Conservation (phyloP, 2,113 vertebrate genomes). For the Mungos mungo region DNA sequence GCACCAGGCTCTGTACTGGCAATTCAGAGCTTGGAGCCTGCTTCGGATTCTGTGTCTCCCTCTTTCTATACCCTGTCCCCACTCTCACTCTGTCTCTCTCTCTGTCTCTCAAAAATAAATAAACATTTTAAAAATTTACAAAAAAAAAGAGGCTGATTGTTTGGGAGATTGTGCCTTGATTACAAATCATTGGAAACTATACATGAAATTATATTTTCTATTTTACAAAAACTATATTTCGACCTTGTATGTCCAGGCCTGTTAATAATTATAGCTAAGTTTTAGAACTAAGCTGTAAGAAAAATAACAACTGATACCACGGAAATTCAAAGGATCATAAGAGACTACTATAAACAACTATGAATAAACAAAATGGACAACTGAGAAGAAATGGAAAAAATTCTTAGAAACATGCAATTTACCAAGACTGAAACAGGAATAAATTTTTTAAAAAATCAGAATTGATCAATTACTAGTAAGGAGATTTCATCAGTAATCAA, state of each 20-base stretch:
- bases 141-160: neutral
- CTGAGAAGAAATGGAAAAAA: neutral
- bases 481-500: neutral
- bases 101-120: no score
- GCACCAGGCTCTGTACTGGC: no score
- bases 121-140: no score
- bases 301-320: neutral
- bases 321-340: neutral
- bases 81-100: no score
- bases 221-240: neutral
- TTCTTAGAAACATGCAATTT: neutral
- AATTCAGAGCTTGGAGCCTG: no score
- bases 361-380: neutral
- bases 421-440: neutral
- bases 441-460: neutral
- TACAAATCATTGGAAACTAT: neutral
- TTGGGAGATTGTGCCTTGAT: slow-evolving; percentile 20
- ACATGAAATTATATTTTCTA: neutral
- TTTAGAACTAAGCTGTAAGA: slow-evolving; percentile 43
- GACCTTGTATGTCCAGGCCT: neutral
- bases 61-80: no score
- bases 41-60: no score
- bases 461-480: neutral
- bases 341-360: neutral
- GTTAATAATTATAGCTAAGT: neutral